Evolutionary conservation across 2,797 vertebrate species (phyloP).

Genomic region (Acrossocheilus fasciatus): DNA sequence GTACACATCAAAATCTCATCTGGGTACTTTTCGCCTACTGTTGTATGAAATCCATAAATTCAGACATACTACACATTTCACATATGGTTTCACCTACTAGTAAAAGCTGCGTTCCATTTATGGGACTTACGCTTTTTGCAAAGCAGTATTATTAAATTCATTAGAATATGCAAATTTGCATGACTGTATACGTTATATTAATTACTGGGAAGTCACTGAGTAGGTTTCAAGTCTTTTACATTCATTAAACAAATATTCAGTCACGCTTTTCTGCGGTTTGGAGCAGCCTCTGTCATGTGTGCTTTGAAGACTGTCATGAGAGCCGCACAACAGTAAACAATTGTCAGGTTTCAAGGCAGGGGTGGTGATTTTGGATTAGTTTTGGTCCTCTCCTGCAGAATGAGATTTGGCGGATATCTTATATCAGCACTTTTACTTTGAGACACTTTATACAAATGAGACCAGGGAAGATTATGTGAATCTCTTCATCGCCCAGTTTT

Average conservation of each 20-base stretch:
- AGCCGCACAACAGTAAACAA: constrained; percentile 17
- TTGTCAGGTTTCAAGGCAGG: constrained; percentile 37
- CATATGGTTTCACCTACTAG: neutral
- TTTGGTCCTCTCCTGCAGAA: constrained; percentile 3
- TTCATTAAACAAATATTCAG: constrained; percentile 13
- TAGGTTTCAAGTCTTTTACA: constrained; percentile 5
- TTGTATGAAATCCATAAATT: neutral
- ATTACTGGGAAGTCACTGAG: neutral
- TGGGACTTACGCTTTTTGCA: neutral
- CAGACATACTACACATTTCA: neutral
- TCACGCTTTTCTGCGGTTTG: neutral
- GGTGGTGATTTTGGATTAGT: constrained; percentile 30
- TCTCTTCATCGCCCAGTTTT: constrained; percentile 16
- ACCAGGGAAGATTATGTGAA: constrained; percentile 7
- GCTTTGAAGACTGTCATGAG: neutral
- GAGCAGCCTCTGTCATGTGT: constrained; percentile 6
- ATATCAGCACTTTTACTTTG: constrained; percentile 42
- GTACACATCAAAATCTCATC: neutral
- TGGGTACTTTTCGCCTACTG: neutral
- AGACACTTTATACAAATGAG: constrained; percentile 28
- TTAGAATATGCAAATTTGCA: neutral
- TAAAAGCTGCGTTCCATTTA: neutral
- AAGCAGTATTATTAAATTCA: neutral
- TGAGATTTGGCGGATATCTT: constrained; percentile 21
- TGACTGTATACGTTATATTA: neutral